These are phyloP conservation scores for Catocala sponsa DNA, from an alignment of 2,888 invertebrate genomes.

Conservation along the genomic window DNA sequence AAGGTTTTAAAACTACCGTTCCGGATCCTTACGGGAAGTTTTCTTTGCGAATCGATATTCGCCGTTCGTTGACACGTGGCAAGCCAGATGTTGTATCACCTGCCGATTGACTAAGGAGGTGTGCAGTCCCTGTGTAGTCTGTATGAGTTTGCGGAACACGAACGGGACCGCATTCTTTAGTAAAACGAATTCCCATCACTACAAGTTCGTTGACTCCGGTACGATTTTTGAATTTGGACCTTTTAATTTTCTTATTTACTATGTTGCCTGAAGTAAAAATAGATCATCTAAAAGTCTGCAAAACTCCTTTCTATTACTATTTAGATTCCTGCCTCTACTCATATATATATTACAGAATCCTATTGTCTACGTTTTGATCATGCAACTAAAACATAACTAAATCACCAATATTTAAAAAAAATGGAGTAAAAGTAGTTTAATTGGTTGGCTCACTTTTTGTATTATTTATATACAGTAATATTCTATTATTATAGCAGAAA, in stretches of 20 bases:
- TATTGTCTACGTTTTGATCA: too few species aligned
- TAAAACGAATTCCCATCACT: conserved; percentile 67
- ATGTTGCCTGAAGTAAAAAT: too few species aligned
- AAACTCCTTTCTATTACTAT: too few species aligned
- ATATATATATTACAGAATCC: too few species aligned
- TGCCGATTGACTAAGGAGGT: conserved; percentile 63
- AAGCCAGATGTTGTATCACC: conserved; percentile 80
- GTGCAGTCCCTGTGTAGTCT: conserved; percentile 43
- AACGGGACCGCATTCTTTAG: conserved; percentile 76
- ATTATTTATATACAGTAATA: too few species aligned
- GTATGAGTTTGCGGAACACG: conserved; percentile 68
- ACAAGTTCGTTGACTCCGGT: conserved; percentile 73
- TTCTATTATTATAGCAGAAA: too few species aligned
- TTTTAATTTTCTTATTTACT: conserved; percentile 3
- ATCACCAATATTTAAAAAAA: too few species aligned
- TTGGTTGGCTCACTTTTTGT: too few species aligned
- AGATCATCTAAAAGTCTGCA: too few species aligned
- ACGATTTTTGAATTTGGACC: not conserved
- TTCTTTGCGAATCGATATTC: conserved; percentile 65
- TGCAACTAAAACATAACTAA: too few species aligned
- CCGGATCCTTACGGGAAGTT: conserved; percentile 59
- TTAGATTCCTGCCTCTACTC: too few species aligned
- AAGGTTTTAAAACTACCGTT: conserved; percentile 50
- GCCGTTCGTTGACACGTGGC: conserved; percentile 75
- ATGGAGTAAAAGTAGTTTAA: too few species aligned